Evolutionary conservation across 2,113 vertebrate species (phyloP).

Genomic region (Corythornis cristatus): DNA sequence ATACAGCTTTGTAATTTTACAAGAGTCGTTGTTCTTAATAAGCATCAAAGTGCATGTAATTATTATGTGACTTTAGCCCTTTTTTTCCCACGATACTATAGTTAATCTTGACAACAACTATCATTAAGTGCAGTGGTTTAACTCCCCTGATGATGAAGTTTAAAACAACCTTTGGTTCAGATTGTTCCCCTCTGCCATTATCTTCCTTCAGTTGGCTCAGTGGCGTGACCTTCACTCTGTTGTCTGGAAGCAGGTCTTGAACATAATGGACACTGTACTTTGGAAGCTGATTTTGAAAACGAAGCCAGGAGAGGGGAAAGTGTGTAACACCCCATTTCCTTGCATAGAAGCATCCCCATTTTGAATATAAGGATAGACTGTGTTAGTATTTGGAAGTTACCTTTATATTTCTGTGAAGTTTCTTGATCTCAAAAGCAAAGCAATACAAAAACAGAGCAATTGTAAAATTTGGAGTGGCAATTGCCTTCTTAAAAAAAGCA

Average conservation of each 20-base stretch:
- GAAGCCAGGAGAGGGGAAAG: neutral
- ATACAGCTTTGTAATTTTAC: slow-evolving; percentile 58
- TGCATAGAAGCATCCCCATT: neutral
- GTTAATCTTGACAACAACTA: slow-evolving; percentile 23
- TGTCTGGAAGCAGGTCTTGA: neutral
- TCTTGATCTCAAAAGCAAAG: neutral
- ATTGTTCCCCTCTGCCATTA: slow-evolving; percentile 12
- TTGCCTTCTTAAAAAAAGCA: neutral
- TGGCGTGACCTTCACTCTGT: neutral
- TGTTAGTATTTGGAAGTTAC: neutral
- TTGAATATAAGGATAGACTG: neutral
- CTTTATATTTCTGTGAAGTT: neutral
- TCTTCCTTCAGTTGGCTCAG: neutral
- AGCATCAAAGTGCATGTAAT: slow-evolving; percentile 53
- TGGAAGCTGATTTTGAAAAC: neutral
- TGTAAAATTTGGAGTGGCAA: neutral
- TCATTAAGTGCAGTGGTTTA: neutral
- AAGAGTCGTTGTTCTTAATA: slow-evolving; percentile 44
- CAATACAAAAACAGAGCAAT: neutral
- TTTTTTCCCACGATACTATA: slow-evolving; percentile 1
- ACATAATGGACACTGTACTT: neutral
- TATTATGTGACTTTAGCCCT: slow-evolving; percentile 21
- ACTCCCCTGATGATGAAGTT: slow-evolving; percentile 34
- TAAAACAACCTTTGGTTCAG: slow-evolving; percentile 33
- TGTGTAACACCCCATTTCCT: neutral